Conservation (phyloP, 2,888 invertebrate species). For the Hetaerina titia region DNA sequence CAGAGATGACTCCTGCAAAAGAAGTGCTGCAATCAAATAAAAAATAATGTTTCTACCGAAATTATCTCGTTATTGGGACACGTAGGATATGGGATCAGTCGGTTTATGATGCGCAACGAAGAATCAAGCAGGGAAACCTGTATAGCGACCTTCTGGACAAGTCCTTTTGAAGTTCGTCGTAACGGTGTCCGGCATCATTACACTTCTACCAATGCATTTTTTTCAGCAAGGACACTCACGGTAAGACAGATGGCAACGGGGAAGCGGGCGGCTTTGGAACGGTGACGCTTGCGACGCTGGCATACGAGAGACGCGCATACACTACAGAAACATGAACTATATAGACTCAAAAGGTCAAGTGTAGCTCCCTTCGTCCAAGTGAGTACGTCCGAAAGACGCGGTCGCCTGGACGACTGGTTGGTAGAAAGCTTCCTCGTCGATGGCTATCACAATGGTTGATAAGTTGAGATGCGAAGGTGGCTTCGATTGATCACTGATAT, state of each 20-base stretch:
- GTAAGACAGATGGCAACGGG: neutral
- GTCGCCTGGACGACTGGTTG: no score
- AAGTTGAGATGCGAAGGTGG: no score
- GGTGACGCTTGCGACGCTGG: neutral
- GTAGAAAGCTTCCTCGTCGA: no score
- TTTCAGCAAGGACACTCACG: slow-evolving; percentile 44
- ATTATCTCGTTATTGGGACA: neutral
- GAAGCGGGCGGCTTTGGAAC: neutral
- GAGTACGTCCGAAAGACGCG: no score
- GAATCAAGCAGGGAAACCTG: neutral
- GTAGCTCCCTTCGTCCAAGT: no score
- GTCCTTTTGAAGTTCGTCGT: slow-evolving; percentile 44
- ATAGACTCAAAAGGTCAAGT: no score
- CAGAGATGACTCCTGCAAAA: neutral
- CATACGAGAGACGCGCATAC: neutral
- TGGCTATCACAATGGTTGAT: no score
- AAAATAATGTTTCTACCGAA: neutral
- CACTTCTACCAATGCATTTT: neutral
- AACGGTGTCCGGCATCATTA: slow-evolving; percentile 1
- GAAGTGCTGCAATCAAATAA: neutral
- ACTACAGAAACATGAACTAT: neutral
- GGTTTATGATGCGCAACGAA: neutral
- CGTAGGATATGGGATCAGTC: neutral
- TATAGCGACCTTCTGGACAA: slow-evolving; percentile 25
- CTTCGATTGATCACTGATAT: no score